Base-by-base conservation (phyloP, 1,140 invertebrate species). In the Ericerus pela region DNA sequence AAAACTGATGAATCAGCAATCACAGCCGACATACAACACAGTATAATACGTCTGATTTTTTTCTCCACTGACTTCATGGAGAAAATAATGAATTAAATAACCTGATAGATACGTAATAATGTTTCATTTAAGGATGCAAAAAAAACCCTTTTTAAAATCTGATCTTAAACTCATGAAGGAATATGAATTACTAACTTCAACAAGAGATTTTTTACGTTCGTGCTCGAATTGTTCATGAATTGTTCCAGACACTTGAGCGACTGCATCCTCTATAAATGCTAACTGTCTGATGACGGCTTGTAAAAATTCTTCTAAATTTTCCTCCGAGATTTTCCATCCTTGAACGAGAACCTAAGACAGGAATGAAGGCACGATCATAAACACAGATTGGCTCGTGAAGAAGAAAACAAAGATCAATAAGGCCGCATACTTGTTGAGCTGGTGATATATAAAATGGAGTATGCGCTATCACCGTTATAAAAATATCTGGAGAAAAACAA, bases 381-480 rank as follows among this genome's bases (percentile, higher is more conserved):
- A 36, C 24, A 30, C n/a, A 30, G 26, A 16, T 1, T 20, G 11
- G 12, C 12, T 29, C 14, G 5, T 29, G 6, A 6, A 41, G 16
- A 12, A n/a, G 8, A 33, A 10, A 33, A 10, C 8, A n/a, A 10
- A 33, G 8, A 33, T 33, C 30, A 33, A 33, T 18, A 14, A 51
- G 37, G 22, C 14, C 14, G 60, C 57, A 57, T 65, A 78, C 77
- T 75, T 85, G 81, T 67, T 85, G 80, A 29, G 77, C 77, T 29
- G 77, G 76, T 60, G 73, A 80, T 43, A 76, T 77, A 60, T 85
- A 78, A 69, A 86, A 84, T 54, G 85, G 83, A 22, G 82, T 84
- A 68, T 88, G 83, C 12, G 81, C 82, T 68, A 88, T 81, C 60
- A 88, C 78, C 62, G 84, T 85, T 16, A 86, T 72, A 69, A 81